These are phyloP conservation scores for Amniataba percoides DNA, from an alignment of 2,797 vertebrate species.

Conservation along the genomic window DNA sequence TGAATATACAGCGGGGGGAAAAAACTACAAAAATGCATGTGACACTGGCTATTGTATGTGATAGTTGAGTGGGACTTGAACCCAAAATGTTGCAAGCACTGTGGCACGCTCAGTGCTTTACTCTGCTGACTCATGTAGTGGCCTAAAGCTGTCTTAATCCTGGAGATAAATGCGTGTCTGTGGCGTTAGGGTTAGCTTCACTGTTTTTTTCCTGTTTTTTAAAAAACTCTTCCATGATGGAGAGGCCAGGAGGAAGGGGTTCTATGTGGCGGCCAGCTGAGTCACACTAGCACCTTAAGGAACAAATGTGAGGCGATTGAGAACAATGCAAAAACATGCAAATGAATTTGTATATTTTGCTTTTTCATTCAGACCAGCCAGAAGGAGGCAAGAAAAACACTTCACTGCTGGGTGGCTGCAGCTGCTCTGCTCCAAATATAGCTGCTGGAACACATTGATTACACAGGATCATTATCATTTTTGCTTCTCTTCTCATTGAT, in stretches of 20 bases:
- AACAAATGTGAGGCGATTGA: background rate
- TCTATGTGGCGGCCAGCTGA: conserved; percentile 11
- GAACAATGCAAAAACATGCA: conserved; percentile 51
- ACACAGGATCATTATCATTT: conserved; percentile 51
- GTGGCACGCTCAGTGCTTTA: conserved; percentile 6
- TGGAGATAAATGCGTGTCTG: conserved; percentile 44
- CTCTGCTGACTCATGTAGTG: conserved; percentile 54
- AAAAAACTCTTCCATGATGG: conserved; percentile 1
- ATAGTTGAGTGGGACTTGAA: conserved; percentile 41
- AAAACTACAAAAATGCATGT: conserved; percentile 4
- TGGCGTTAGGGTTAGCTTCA: conserved; percentile 37
- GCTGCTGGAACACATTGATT: conserved; percentile 64
- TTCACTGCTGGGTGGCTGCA: conserved; percentile 49
- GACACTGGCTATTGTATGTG: conserved; percentile 24
- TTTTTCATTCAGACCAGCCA: conserved; percentile 23
- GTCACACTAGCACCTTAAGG: conserved; percentile 23
- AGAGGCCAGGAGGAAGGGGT: conserved; percentile 5
- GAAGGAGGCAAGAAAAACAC: conserved; percentile 1
- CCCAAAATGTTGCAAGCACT: conserved; percentile 30
- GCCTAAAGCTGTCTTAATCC: conserved; percentile 54
- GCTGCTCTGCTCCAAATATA: conserved; percentile 53
- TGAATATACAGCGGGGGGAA: background rate
- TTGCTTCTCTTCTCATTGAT: conserved; percentile 24
- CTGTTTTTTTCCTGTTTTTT: background rate
- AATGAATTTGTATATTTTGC: conserved; percentile 34